These are phyloP conservation scores for Apantesis nais DNA, from an alignment of 2,888 invertebrate species.

Conservation along the genomic window DNA sequence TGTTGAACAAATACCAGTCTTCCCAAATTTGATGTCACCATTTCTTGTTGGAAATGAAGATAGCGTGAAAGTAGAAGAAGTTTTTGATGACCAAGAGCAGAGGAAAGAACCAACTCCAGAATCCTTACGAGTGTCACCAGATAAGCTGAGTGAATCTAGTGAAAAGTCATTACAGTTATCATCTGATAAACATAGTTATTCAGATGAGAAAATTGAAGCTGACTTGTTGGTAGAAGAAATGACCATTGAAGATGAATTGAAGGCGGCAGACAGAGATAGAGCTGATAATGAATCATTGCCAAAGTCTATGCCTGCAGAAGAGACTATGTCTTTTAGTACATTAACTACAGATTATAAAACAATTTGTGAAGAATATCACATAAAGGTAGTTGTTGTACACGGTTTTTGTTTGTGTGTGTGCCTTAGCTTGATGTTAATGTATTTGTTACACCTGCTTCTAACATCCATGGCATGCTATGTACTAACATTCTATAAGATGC, in stretches of 20 bases:
- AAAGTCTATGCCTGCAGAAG: constrained; percentile 72
- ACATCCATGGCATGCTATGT: constrained; percentile 60
- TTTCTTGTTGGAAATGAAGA: constrained; percentile 71
- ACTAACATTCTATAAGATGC: constrained; percentile 51
- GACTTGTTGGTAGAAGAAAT: constrained; percentile 77
- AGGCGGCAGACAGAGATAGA: constrained; percentile 56
- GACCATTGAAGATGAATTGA: constrained; percentile 65
- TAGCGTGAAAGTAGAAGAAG: constrained; percentile 62
- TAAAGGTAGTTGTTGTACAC: constrained; percentile 85
- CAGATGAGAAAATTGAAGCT: constrained; percentile 69
- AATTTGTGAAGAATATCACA: constrained; percentile 89
- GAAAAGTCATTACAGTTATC: constrained; percentile 56
- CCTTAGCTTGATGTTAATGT: constrained; percentile 35
- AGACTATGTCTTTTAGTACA: constrained; percentile 82
- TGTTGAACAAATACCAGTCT: constrained; percentile 66
- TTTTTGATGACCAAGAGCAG: constrained; percentile 54
- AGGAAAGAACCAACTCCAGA: constrained; percentile 49
- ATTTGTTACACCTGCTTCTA: constrained; percentile 52
- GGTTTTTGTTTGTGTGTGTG: constrained; percentile 53
- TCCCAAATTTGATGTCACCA: constrained; percentile 72
- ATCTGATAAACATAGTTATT: constrained; percentile 56
- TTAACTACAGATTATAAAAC: constrained; percentile 90
- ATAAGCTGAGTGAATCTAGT: constrained; percentile 46
- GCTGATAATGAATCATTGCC: constrained; percentile 63
- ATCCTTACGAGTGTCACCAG: constrained; percentile 34